Conservation (phyloP, 2,113 vertebrate species). For the Rhinichthys klamathensis region DNA sequence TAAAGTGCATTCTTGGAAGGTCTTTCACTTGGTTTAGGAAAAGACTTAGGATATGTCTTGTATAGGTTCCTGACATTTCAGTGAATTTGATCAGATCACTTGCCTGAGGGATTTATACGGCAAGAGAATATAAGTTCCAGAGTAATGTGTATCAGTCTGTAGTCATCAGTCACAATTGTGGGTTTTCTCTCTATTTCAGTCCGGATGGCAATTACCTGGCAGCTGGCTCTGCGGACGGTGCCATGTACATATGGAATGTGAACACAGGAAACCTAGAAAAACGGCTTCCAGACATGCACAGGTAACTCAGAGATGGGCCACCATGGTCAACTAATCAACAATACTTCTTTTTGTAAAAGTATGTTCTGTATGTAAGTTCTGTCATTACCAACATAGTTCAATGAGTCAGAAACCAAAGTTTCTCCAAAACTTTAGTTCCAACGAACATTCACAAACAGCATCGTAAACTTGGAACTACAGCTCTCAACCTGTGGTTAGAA, state of each 20-base stretch:
- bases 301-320: slow-evolving; percentile 65
- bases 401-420: no score
- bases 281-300: slow-evolving; percentile 77
- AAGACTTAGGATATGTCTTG: not conserved
- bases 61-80: not conserved
- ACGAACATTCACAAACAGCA: not conserved
- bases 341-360: not conserved
- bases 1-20: not conserved
- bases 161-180: not conserved
- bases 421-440: not conserved
- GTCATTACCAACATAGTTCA: not conserved
- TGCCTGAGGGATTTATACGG: not conserved
- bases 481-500: no score
- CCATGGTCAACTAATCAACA: not conserved
- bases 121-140: slow-evolving; percentile 5
- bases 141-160: not conserved
- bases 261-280: slow-evolving; percentile 77
- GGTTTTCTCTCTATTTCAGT: slow-evolving; percentile 63
- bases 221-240: slow-evolving; percentile 82
- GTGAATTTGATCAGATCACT: slow-evolving; percentile 5
- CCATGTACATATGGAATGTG: slow-evolving; percentile 85
- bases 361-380: no score
- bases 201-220: slow-evolving; percentile 81
- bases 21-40: not conserved
- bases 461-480: not conserved